Conservation (phyloP, 2,888 invertebrate genomes). For the Ichneumon xanthorius region DNA sequence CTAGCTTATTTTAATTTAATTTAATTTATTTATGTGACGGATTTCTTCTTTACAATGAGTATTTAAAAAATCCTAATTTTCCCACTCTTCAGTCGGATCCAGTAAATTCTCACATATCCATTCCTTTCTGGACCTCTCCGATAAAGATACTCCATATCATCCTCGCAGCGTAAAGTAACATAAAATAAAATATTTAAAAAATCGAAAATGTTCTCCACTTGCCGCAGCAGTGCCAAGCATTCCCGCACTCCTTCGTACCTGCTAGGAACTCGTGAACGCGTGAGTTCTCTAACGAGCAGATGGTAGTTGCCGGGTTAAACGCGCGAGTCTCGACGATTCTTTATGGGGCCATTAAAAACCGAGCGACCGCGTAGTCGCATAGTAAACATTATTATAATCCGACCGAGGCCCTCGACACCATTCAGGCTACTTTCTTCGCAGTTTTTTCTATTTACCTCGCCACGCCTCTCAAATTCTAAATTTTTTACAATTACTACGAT, state of each 20-base stretch:
- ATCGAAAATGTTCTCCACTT: slow-evolving; percentile 10
- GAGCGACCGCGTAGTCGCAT: slow-evolving; percentile 74
- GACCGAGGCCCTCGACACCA: slow-evolving; percentile 61
- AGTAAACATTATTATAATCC: slow-evolving; percentile 80
- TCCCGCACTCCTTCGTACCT: slow-evolving; percentile 55
- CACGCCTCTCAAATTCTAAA: not conserved
- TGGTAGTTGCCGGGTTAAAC: slow-evolving; percentile 74
- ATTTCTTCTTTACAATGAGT: no score
- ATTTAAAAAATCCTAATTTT: no score
- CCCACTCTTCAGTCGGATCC: not conserved
- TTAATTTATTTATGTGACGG: not conserved
- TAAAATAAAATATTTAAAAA: not conserved
- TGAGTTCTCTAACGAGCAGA: slow-evolving; percentile 74
- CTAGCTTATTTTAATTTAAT: not conserved
- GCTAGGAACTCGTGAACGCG: slow-evolving; percentile 19
- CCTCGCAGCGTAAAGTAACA: not conserved
- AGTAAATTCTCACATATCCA: not conserved
- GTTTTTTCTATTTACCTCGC: not conserved
- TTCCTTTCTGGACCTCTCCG: not conserved
- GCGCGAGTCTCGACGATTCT: slow-evolving; percentile 76
- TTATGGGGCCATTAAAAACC: slow-evolving; percentile 79
- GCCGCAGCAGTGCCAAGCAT: slow-evolving; percentile 43
- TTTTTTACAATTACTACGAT: not conserved
- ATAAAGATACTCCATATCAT: slow-evolving; percentile 15
- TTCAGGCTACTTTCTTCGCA: not conserved